Conservation (phyloP, 1,140 invertebrate species). For the Panagrolaimus sp. region DNA sequence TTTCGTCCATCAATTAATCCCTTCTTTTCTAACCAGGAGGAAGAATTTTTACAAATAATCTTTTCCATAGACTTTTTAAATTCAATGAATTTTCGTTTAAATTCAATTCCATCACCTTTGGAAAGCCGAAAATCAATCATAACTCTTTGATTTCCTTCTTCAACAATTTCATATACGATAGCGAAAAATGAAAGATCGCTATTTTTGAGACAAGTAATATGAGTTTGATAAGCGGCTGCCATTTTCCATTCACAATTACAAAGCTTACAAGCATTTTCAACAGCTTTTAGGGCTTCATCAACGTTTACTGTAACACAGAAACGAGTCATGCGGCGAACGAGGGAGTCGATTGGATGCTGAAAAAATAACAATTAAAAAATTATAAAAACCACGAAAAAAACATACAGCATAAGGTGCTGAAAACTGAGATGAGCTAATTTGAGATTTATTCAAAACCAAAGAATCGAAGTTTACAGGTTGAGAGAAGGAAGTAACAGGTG, state of each 20-base stretch:
- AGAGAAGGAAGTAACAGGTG: background rate
- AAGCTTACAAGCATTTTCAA: background rate
- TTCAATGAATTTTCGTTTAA: constrained; percentile 2
- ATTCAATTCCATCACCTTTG: constrained; percentile 4
- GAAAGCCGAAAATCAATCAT: constrained; percentile 6
- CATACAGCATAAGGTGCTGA: background rate
- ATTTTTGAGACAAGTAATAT: background rate
- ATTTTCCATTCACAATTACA: background rate
- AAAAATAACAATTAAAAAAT: background rate
- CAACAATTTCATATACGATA: constrained; percentile 3
- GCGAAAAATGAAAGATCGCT: background rate
- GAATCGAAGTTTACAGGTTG: background rate
- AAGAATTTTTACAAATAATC: background rate
- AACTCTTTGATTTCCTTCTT: background rate
- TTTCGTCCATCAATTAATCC: background rate
- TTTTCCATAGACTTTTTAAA: background rate
- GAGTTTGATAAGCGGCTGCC: background rate
- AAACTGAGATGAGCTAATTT: background rate
- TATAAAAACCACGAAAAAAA: background rate
- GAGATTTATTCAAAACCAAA: constrained; percentile 4
- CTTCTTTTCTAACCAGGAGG: background rate
- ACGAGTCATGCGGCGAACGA: constrained; percentile 4
- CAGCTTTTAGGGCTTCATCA: background rate
- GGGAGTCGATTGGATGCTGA: background rate
- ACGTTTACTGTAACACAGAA: background rate